Evolutionary conservation across 2,888 invertebrate species (phyloP).

Genomic region (Onchidella celtica): DNA sequence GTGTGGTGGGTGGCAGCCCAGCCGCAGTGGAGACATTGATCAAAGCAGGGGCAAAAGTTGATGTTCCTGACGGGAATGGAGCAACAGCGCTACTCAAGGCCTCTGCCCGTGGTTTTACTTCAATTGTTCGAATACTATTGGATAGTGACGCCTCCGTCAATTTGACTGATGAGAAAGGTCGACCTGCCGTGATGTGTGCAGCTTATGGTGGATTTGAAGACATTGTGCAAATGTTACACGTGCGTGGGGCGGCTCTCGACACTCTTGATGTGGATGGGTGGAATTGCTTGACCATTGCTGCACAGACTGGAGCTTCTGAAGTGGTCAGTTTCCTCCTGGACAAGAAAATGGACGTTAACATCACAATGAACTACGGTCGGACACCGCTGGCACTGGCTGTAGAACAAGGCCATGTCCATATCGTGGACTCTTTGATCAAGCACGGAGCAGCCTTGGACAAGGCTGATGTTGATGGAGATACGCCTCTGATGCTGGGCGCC

Average conservation of each 20-base stretch:
- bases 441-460: slow-evolving; percentile 15
- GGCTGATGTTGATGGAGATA: slow-evolving; percentile 35
- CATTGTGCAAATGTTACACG: slow-evolving; percentile 24
- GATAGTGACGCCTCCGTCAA: slow-evolving; percentile 5
- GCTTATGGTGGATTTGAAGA: slow-evolving; percentile 42
- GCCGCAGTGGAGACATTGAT: slow-evolving; percentile 9
- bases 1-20: slow-evolving; percentile 19
- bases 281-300: slow-evolving; percentile 33
- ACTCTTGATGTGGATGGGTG: slow-evolving; percentile 22
- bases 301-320: slow-evolving; percentile 32
- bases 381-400: slow-evolving; percentile 34
- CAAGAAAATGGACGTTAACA: slow-evolving; percentile 4
- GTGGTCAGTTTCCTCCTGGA: slow-evolving; percentile 26
- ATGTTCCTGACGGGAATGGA: slow-evolving; percentile 29
- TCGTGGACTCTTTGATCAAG: slow-evolving; percentile 7
- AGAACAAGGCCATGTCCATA: slow-evolving; percentile 11
- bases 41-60: slow-evolving; percentile 28
- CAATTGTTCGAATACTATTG: slow-evolving; percentile 1
- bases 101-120: neutral
- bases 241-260: slow-evolving; percentile 35
- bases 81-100: slow-evolving; percentile 29
- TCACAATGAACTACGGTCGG: slow-evolving; percentile 28
- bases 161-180: slow-evolving; percentile 24
- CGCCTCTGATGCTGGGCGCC: slow-evolving; percentile 16
- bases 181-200: slow-evolving; percentile 30